Evolutionary conservation across 1,140 invertebrate genomes (phyloP).

Genomic region (Nephila pilipes): DNA sequence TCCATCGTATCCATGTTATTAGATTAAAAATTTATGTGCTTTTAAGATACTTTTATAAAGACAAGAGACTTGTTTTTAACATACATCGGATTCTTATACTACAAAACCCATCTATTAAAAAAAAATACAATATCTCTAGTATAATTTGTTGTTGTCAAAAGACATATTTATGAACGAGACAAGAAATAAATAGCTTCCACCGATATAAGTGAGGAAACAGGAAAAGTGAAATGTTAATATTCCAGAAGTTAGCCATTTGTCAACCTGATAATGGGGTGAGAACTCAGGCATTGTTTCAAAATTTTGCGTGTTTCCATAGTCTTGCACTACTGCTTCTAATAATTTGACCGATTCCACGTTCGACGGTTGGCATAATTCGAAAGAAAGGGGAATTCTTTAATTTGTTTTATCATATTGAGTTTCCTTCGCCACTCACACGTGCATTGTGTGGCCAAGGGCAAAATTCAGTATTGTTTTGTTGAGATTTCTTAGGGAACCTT

Average conservation of each 20-base stretch:
- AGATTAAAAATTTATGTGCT: no score
- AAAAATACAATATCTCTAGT: no score
- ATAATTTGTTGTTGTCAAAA: no score
- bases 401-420: constrained; percentile 41
- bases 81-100: no score
- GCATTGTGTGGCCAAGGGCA: constrained; percentile 55
- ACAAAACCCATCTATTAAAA: no score
- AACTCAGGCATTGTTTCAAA: constrained; percentile 66
- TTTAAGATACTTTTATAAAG: no score
- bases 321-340: constrained; percentile 59
- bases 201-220: constrained; percentile 20
- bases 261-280: constrained; percentile 62
- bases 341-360: constrained; percentile 52
- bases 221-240: constrained; percentile 44
- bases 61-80: no score
- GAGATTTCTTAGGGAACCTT: background rate
- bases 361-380: constrained; percentile 45
- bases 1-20: no score
- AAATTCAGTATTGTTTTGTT: constrained; percentile 61
- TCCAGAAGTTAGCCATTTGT: constrained; percentile 49
- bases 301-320: constrained; percentile 18
- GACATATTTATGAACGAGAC: no score
- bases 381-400: constrained; percentile 43
- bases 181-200: background rate
- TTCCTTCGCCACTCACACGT: background rate